Base-by-base conservation (phyloP, 2,888 invertebrate genomes). In the Yponomeuta cagnagella region DNA sequence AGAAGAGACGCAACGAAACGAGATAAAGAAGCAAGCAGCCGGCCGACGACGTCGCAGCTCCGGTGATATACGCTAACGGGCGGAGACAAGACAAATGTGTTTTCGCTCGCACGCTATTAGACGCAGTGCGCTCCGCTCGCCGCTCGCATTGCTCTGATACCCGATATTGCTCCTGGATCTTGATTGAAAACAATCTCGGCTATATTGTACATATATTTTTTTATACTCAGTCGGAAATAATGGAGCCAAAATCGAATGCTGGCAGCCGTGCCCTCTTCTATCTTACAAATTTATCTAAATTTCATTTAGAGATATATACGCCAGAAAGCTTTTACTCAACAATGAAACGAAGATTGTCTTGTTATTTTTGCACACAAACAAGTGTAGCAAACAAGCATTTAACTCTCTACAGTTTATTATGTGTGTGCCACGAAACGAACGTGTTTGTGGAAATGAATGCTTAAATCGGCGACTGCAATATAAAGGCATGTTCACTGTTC, bases 61-160 rank as follows among this genome's bases (percentile, higher is more conserved):
- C 75, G 77, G 88, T 89, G 90, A 90, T 92, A 91, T 91, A 90
- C 91, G 90, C 86, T 91, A 90, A 91, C 90, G 89, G 87, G 82
- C 84, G 82, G 82, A 84, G 89, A 89, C 90, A 91, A 92, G 92
- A 91, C 89, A 90, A 92, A 92, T 92, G 92, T 90, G 89, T 88
- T 90, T 91, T 89, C 90, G 87, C 88, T 88, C 84, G 85, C 82
- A 85, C 80, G 84, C 88, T 88, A 88, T 88, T 88, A 88, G 70
- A 68, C 58, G 65, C 69, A 70, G 72, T 64, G 72, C 68, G 68
- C 52, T 23, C 37, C 37, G 37, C n/a, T 33, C 48, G 43, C 37
- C 58, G 43, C 68, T 68, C 68, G 52, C 69, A 9, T 23, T n/a
- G 63, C 63, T 37, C 70, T 37, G 63, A 70, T 70, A 70, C 10